phyloP scores from a whole-genome alignment of 2,113 vertebrate species.

The Martes martes region DNA sequence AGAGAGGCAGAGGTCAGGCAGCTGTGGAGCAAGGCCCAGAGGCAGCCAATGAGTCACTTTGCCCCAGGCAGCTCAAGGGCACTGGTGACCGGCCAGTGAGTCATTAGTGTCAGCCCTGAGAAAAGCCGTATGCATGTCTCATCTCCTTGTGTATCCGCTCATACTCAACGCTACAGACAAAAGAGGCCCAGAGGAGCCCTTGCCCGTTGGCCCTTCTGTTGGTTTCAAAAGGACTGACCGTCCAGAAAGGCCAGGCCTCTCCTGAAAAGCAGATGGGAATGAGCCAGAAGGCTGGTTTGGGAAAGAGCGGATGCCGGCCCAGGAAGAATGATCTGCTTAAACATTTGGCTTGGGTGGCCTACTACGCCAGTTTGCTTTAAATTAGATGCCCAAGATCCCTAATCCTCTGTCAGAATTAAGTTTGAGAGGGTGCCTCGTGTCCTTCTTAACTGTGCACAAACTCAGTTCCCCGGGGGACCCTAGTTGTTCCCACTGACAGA shows the following conservation, averaged over 20 bases:
- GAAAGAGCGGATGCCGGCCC: not conserved
- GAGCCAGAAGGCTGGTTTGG: not conserved
- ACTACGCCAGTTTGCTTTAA: not conserved
- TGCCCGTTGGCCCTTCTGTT: not conserved
- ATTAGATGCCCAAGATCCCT: not conserved
- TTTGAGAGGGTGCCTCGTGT: not conserved
- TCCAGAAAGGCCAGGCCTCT: not conserved
- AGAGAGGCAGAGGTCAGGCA: not conserved
- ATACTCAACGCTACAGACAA: not conserved
- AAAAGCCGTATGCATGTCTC: not conserved
- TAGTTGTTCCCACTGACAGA: not conserved
- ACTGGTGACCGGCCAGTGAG: constrained; percentile 24
- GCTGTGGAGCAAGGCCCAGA: not conserved
- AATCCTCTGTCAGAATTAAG: not conserved
- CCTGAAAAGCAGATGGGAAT: not conserved
- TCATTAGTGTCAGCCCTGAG: constrained; percentile 22
- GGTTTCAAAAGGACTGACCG: not conserved
- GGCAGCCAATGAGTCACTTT: constrained; percentile 20
- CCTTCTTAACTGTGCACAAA: not conserved
- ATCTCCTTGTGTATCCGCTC: not conserved
- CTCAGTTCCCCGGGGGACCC: not conserved
- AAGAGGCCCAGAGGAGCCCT: not conserved
- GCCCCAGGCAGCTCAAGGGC: not conserved
- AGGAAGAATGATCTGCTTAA: not conserved
- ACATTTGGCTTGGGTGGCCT: not conserved